phyloP scores from a whole-genome alignment of 2,888 invertebrate species.

The Sthenelais limicola region DNA sequence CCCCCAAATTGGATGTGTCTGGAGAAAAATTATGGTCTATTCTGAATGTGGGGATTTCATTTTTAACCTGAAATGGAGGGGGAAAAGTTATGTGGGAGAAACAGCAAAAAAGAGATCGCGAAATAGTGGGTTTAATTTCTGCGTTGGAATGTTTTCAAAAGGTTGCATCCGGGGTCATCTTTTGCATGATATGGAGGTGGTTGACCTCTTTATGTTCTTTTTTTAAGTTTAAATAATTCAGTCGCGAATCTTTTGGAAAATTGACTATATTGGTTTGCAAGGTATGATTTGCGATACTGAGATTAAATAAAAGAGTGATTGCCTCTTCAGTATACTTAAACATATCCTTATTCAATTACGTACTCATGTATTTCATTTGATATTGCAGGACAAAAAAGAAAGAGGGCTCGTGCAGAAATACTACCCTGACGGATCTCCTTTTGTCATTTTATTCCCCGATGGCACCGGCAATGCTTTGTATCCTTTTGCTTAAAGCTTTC shows the following conservation, averaged over 20 bases:
- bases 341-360: neutral
- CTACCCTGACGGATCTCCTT: slow-evolving; percentile 64
- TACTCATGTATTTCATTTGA: too few relatives aligned
- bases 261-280: neutral
- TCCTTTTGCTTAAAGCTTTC: slow-evolving; percentile 56
- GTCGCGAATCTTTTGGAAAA: neutral
- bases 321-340: neutral
- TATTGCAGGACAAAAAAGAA: slow-evolving; percentile 44
- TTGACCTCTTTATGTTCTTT: too few relatives aligned
- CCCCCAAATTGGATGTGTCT: too few relatives aligned
- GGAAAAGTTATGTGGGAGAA: too few relatives aligned
- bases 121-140: too few relatives aligned
- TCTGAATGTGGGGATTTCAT: too few relatives aligned
- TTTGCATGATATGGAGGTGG: too few relatives aligned
- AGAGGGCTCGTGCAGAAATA: slow-evolving; percentile 62
- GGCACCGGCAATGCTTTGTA: slow-evolving; percentile 71
- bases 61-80: too few relatives aligned
- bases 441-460: slow-evolving; percentile 69
- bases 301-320: neutral
- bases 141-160: too few relatives aligned
- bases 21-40: too few relatives aligned
- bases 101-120: too few relatives aligned
- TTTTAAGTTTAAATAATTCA: neutral
- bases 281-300: slow-evolving; percentile 3
- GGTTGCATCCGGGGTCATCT: too few relatives aligned